These are phyloP conservation scores for Popillia japonica DNA, from an alignment of 1,140 invertebrate genomes.

Conservation along the genomic window DNA sequence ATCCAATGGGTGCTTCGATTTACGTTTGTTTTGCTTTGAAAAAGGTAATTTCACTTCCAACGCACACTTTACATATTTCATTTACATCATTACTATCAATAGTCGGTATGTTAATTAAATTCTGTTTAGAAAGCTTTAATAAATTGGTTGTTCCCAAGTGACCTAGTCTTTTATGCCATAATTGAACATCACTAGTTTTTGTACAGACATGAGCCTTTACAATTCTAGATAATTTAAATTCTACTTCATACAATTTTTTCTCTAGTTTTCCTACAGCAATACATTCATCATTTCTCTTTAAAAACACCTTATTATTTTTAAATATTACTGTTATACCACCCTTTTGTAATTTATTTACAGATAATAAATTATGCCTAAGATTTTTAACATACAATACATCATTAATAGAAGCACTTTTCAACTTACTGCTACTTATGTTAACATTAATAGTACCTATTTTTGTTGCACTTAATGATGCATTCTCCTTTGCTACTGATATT, in stretches of 20 bases:
- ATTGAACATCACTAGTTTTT: not conserved
- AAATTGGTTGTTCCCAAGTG: not conserved
- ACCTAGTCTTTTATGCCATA: constrained; percentile 20
- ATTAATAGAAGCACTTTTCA: not conserved
- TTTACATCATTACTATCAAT: not conserved
- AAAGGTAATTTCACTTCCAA: not conserved
- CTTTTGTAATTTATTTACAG: not conserved
- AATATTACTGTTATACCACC: not conserved
- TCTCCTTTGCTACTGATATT: too few species aligned
- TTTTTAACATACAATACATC: not conserved
- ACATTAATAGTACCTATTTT: too few species aligned
- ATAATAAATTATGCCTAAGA: not conserved
- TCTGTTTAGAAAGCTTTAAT: not conserved
- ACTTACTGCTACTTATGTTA: too few species aligned
- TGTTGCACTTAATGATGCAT: too few species aligned
- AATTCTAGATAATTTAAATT: not conserved
- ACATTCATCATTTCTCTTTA: not conserved
- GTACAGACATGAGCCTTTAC: not conserved
- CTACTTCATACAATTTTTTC: not conserved
- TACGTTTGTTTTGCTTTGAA: not conserved
- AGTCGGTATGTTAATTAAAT: not conserved
- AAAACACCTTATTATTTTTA: too few species aligned
- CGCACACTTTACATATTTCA: not conserved
- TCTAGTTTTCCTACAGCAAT: not conserved
- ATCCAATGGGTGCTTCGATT: not conserved